Base-by-base conservation (phyloP, 2,113 vertebrate genomes). In the Vidua chalybeata region DNA sequence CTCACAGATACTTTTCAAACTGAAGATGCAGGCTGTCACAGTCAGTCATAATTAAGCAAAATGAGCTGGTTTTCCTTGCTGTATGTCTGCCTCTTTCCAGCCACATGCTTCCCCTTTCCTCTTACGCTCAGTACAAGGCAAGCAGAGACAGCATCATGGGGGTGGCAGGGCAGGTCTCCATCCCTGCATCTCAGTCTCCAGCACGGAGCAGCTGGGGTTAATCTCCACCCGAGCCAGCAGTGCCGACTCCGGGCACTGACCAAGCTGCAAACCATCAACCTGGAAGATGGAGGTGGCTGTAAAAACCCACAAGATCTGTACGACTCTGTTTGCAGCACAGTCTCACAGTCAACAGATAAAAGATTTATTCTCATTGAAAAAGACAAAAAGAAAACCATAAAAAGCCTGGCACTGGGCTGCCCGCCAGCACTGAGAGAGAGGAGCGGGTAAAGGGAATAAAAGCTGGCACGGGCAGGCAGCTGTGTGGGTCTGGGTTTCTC, bases 1-100 rank as follows among this genome's bases (percentile, higher is more conserved):
- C 96, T 95, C 94, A 88, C 90, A 94, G 96, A 97, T 96, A 95
- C 97, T 96, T 97, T 89, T 96, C 96, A 93, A 91, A 90, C 93
- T 96, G 67, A 98, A 97, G 97, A 97, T 78, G 93, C 61, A 3
- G 96, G 95, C 96, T 97, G 97, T 96, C 96, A 96, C 86, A 64
- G 67, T 97, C 97, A 91, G 94, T 96, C 97, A 97, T 93, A 96
- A 97, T 96, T 97, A 97, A 96, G 94, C 74, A 84, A 96, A 95
- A 95, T 7, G 52, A 97, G 85, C 31, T 30, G 45, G 24, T 92
- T 95, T 89, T 73, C 45, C 59, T 77, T 52, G 78, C 48, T 19
- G 7, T 37, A 2, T 3, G 2, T 4, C 10, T 85, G 71, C 84
- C 56, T 80, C 59, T 74, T 84, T 67, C 55, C 41, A 49, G 48